phyloP scores from a whole-genome alignment of 2,888 invertebrate genomes.

The Luperina nickerlii region DNA sequence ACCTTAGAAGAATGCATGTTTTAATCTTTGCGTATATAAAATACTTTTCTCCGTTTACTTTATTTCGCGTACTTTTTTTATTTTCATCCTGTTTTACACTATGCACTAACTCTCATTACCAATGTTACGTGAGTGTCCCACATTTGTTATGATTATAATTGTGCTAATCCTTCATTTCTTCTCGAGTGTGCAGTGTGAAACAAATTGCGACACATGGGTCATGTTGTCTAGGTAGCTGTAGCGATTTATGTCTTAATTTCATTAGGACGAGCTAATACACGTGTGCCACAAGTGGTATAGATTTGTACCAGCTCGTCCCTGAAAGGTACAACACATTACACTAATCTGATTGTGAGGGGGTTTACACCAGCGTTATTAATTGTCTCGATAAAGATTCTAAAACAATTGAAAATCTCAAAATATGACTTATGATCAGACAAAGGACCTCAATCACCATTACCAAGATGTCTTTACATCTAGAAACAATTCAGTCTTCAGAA shows the following conservation, averaged over 20 bases:
- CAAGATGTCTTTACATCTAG: conserved; percentile 10
- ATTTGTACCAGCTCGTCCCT: not conserved
- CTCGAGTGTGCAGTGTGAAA: conserved; percentile 6
- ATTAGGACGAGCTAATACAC: not conserved
- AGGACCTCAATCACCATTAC: not conserved
- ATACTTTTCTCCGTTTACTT: not conserved
- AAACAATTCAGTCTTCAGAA: conserved; percentile 37
- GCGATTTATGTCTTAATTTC: not conserved
- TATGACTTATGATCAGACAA: not conserved
- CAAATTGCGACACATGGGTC: not conserved
- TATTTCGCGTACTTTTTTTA: not conserved
- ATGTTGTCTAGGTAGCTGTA: not conserved
- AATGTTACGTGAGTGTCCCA: conserved; percentile 4
- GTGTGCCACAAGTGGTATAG: not conserved
- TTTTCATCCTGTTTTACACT: conserved; percentile 10
- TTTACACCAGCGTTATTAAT: not conserved
- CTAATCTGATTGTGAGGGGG: not conserved
- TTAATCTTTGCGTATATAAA: not conserved
- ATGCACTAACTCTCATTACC: not conserved
- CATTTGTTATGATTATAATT: conserved; percentile 17
- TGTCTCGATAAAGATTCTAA: not conserved
- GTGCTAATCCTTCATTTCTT: conserved; percentile 29
- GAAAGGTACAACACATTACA: not conserved
- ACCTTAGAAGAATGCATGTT: not conserved
- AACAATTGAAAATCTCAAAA: not conserved